These are phyloP conservation scores for Platichthys flesus DNA, from an alignment of 2,113 vertebrate species.

Conservation along the genomic window DNA sequence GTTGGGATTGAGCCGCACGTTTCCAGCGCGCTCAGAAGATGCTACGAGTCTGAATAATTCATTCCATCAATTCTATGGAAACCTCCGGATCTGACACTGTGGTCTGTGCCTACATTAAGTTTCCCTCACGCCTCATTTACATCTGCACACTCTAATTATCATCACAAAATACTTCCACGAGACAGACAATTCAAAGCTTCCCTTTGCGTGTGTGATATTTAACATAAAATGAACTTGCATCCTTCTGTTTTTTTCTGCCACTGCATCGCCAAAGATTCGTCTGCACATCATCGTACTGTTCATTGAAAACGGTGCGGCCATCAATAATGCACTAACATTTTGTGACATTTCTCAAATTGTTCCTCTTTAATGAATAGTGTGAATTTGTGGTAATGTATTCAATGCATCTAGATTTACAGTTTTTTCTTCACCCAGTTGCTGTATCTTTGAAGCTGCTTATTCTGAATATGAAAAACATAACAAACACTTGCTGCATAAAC, in stretches of 20 bases:
- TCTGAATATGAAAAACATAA: neutral
- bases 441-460: slow-evolving; percentile 9
- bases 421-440: slow-evolving; percentile 1
- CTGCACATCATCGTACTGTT: neutral
- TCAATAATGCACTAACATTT: neutral
- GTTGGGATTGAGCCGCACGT: slow-evolving; percentile 12
- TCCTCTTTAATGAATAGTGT: neutral
- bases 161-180: slow-evolving; percentile 5
- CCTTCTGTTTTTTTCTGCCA: no score
- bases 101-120: slow-evolving; percentile 31
- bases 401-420: neutral
- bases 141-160: slow-evolving; percentile 27
- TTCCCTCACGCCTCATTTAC: slow-evolving; percentile 37
- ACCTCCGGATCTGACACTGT: slow-evolving; percentile 27
- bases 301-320: neutral
- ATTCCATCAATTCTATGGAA: slow-evolving; percentile 27
- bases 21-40: slow-evolving; percentile 31
- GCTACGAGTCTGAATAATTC: slow-evolving; percentile 46
- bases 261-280: neutral
- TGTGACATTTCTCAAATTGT: neutral
- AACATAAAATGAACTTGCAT: neutral
- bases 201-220: neutral
- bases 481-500: neutral
- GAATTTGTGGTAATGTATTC: neutral
- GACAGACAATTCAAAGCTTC: neutral